A percentile compares a stretch with the other conserved stretches of the same genome.
These are phyloP conservation scores for Acanthiza pusilla DNA, from an alignment of 2,797 vertebrate species.

Conservation along the genomic window DNA sequence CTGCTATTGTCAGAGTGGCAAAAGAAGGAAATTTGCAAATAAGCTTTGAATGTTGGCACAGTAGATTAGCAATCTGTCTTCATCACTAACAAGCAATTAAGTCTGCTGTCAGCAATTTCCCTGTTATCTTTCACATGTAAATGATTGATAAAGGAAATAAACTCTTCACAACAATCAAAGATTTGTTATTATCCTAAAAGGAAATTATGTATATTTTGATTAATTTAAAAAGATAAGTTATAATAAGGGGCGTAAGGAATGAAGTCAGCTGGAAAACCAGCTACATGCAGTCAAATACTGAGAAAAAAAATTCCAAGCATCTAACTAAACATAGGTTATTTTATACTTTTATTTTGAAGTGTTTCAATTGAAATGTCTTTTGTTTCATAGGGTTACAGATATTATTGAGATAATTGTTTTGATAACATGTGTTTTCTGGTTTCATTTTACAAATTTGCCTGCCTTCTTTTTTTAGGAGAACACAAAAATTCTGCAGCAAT, in stretches of 20 bases:
- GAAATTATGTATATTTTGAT: not conserved
- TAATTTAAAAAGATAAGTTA: not conserved
- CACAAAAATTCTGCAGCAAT: slow-evolving; percentile 84
- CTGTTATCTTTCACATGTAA: not conserved
- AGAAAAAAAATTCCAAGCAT: not conserved
- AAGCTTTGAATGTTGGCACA: not conserved
- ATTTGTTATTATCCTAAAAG: not conserved
- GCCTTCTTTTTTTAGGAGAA: slow-evolving; percentile 80
- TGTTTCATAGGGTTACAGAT: not conserved
- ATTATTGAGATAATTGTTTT: not conserved
- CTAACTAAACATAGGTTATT: not conserved
- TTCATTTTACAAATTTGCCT: not conserved
- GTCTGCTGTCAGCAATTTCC: not conserved
- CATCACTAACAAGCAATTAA: not conserved
- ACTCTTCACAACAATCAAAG: not conserved
- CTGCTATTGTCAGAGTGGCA: not conserved
- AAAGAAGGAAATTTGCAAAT: not conserved
- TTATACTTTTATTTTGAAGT: not conserved
- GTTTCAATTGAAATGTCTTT: not conserved
- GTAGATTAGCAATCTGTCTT: not conserved
- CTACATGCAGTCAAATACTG: not conserved
- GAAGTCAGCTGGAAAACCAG: not conserved
- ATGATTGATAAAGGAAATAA: not conserved
- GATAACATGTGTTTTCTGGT: not conserved
- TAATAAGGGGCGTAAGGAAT: not conserved